Percentiles rank a stretch among this genome's conserved stretches.
These are phyloP conservation scores for Chaetops frenatus DNA, from an alignment of 2,113 vertebrate species.

Conservation along the genomic window DNA sequence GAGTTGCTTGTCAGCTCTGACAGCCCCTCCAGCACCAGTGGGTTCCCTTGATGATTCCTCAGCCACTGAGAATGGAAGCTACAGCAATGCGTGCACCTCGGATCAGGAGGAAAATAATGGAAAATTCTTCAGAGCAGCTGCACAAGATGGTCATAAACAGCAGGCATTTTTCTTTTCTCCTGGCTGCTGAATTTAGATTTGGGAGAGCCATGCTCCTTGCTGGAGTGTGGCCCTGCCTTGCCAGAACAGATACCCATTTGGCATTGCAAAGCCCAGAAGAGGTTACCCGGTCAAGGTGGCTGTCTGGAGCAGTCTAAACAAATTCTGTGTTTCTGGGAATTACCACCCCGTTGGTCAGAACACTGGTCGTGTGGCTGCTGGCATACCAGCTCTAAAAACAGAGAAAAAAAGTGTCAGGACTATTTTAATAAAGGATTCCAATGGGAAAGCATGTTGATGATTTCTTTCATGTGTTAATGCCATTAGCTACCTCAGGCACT, in stretches of 20 bases:
- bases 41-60: neutral
- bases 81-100: neutral
- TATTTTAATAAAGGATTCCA: slow-evolving; percentile 69
- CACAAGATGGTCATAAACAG: neutral
- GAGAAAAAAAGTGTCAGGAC: slow-evolving; percentile 48
- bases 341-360: slow-evolving; percentile 53
- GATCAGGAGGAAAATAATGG: neutral
- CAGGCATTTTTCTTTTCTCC: slow-evolving; percentile 40
- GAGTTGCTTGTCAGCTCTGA: neutral
- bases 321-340: slow-evolving; percentile 68
- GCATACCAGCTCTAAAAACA: slow-evolving; percentile 39
- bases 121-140: neutral
- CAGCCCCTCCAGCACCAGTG: neutral
- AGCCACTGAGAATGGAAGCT: neutral
- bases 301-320: slow-evolving; percentile 43
- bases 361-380: slow-evolving; percentile 44
- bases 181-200: neutral
- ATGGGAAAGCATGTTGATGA: slow-evolving; percentile 58
- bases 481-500: slow-evolving; percentile 58
- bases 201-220: neutral
- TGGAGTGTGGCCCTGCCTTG: neutral
- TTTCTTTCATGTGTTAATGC: slow-evolving; percentile 69
- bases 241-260: neutral
- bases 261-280: slow-evolving; percentile 30
- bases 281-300: slow-evolving; percentile 50